Evolutionary conservation across 2,888 invertebrate genomes (phyloP), one percentile per base, ranked within the genome.

Genomic region (Clivina fossor): DNA sequence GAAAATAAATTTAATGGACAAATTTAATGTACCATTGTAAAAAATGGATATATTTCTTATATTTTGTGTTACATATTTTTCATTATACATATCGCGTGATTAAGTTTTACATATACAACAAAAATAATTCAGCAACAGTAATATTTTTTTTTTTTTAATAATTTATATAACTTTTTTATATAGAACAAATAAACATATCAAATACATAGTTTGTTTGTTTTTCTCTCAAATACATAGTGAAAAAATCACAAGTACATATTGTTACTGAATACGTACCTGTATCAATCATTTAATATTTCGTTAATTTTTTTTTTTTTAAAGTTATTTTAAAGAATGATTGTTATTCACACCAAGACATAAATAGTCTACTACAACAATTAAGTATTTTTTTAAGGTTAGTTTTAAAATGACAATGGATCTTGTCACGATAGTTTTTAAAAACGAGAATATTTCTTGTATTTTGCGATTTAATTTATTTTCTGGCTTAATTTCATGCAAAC

Each of bases 31-130:
- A 48, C 48, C 48, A 48, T 48, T 48, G 48, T 48, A 48, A 48
- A 48, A 48, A 48, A 48, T 48, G 48, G 48, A 48, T 48, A 48
- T 48, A 48, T 48, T 48, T 48, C 16, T n/a, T n/a, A 26, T 35
- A 37, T 48, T 35, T 47, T 47, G 48, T 48, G 48, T 48, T 48
- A 48, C 48, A 48, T 37, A n/a, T n/a, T n/a, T n/a, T n/a, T 24
- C 9, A 13, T 33, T 11, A 33, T 48, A 48, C 48, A 48, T 20
- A 33, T 16, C 26, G 48, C 35, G 48, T 48, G 48, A 13, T 38
- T 20, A 35, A 40, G 26, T 9, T n/a, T n/a, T 43, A 44, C 44
- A 48, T n/a, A 22, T 32, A 47, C 47, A 47, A 48, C 48, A 48
- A 13, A 48, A 48, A 5, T 7, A 4, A 4, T 37, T 26, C 44